Base-by-base conservation (phyloP, 2,797 vertebrate genomes). In the Sebastes variabilis region DNA sequence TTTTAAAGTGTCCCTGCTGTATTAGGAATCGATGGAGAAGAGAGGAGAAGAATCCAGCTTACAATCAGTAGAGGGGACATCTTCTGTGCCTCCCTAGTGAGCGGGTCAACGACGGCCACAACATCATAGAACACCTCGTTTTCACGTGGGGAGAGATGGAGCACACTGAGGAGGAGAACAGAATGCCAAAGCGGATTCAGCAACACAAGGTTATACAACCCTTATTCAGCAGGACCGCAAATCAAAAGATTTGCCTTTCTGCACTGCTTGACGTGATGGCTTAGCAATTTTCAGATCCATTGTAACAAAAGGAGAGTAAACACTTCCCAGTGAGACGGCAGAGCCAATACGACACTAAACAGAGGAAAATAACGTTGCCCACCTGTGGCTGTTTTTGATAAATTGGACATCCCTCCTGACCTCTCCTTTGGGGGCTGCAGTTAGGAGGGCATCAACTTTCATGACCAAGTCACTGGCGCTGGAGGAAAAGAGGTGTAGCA, bases 71-170 rank as follows among this genome's bases (percentile, higher is more conserved):
- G 92, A 22, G 97, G 93, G 60, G 97, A 90, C 95, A 99, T 95
- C 94, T 97, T 98, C 96, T 99, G 98, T 66, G 98, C 97, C 68
- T 97, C 96, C 93, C 97, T 96, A 7, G 97, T 97, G 79, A 99
- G 89, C 6, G 99, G 98, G 90, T 99, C 98, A 82, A 99, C 95
- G 60, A 98, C 84, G 77, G 97, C 99, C 87, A 98, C 69, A 30
- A 98, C 93, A 42, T 99, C 97, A 80, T 96, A 98, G 92, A 96
- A 96, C n/a, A 96, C 95, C 67, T 97, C 97, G 34, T 95, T 93
- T 79, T 97, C 94, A 12, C 94, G 93, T 9, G 97, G 96, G 42
- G 94, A 77, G 2, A 98, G 82, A 59, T 96, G 96, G 64, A 99
- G 89, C 74, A 99, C 85, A 0, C 98, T 99, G 89, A 81, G 79